phyloP scores from a whole-genome alignment of 2,888 invertebrate species.

The Eledona agricola region DNA sequence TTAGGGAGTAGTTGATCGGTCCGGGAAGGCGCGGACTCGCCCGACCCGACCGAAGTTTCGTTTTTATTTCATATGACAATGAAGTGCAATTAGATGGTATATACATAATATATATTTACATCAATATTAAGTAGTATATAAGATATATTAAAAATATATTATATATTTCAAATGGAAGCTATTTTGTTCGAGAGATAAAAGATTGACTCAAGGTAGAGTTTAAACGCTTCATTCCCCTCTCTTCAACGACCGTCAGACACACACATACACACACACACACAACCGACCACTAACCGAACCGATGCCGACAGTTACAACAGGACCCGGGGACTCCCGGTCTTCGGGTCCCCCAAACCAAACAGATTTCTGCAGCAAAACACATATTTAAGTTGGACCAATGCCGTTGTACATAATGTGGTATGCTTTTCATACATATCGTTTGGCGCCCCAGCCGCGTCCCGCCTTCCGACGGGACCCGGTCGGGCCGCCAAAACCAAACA shows the following conservation, averaged over 20 bases:
- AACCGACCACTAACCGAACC: constrained; percentile 66
- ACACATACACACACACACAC: too few relatives aligned
- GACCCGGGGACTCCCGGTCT: constrained; percentile 2
- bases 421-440: constrained; percentile 60
- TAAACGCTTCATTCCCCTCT: constrained; percentile 60
- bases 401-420: constrained; percentile 58
- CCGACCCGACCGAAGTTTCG: constrained; percentile 24
- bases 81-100: constrained; percentile 73
- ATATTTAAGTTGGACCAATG: constrained; percentile 61
- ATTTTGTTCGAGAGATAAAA: constrained; percentile 74
- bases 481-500: constrained; percentile 60
- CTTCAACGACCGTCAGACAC: constrained; percentile 62
- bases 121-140: constrained; percentile 65
- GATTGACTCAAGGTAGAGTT: constrained; percentile 68
- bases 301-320: constrained; percentile 67
- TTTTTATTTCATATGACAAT: constrained; percentile 64
- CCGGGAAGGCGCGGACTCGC: constrained; percentile 41
- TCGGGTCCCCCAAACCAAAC: constrained; percentile 57
- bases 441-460: constrained; percentile 50
- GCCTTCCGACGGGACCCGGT: constrained; percentile 18
- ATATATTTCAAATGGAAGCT: constrained; percentile 66
- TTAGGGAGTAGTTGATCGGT: constrained; percentile 59
- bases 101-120: constrained; percentile 68
- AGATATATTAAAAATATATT: constrained; percentile 64
- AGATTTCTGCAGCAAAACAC: constrained; percentile 59